Conservation (phyloP, 2,113 vertebrate species). For the Siniperca knerii region DNA sequence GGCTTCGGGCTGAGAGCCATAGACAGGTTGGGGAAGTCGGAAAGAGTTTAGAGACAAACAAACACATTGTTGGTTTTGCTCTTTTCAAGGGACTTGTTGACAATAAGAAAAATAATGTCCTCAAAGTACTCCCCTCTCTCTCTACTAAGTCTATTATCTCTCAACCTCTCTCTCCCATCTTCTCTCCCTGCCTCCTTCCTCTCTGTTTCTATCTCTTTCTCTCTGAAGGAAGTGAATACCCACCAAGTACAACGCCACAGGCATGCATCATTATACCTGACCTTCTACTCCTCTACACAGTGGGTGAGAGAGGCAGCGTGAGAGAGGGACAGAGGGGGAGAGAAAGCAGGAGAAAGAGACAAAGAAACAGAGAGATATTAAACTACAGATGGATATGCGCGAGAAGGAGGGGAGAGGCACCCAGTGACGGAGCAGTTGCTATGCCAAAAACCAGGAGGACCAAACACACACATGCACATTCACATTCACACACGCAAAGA, state of each 20-base stretch:
- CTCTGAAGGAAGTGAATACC: constrained; percentile 43
- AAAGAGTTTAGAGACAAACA: neutral
- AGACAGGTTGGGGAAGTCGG: neutral
- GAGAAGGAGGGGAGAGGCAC: constrained; percentile 43
- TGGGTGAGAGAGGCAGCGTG: constrained; percentile 13
- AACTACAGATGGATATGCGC: constrained; percentile 49
- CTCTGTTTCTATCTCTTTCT: neutral
- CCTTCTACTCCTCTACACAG: constrained; percentile 54
- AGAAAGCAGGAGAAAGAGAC: constrained; percentile 11
- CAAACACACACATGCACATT: neutral
- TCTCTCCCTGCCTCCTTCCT: neutral
- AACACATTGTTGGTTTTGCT: neutral
- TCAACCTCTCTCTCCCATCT: neutral
- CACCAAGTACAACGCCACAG: constrained; percentile 41
- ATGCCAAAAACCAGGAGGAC: constrained; percentile 65
- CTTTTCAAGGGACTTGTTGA: neutral
- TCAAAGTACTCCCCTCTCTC: neutral
- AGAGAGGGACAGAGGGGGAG: neutral
- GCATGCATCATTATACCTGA: constrained; percentile 64
- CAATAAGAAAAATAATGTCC: neutral
- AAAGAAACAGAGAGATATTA: constrained; percentile 41
- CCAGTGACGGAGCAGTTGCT: constrained; percentile 74
- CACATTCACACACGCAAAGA: neutral
- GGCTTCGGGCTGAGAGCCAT: neutral
- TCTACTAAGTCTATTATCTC: neutral